These are phyloP conservation scores for Protomyctophum bolini DNA, from an alignment of 2,113 vertebrate species.

Conservation along the genomic window DNA sequence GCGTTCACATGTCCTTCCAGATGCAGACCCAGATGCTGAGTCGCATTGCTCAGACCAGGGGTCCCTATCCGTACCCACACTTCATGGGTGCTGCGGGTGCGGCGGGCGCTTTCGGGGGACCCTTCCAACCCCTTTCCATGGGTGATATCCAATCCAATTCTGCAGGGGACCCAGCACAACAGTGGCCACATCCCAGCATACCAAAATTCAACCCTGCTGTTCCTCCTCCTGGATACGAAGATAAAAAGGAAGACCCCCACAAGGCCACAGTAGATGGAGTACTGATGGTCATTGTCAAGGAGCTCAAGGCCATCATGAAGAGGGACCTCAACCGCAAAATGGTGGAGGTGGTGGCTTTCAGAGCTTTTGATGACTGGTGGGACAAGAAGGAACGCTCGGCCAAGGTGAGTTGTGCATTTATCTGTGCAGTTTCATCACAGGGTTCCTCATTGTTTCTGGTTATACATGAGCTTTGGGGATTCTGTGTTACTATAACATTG, in stretches of 20 bases:
- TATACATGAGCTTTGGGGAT: too few species aligned
- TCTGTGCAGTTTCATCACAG: too few species aligned
- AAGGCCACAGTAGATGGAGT: conserved; percentile 96
- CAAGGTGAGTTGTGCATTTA: conserved; percentile 80
- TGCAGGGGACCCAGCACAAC: conserved; percentile 79
- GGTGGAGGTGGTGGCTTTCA: conserved; percentile 98
- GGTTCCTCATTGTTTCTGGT: too few species aligned
- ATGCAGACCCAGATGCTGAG: conserved; percentile 99
- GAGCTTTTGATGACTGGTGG: conserved; percentile 99
- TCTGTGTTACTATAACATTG: too few species aligned
- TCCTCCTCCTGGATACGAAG: conserved; percentile 92
- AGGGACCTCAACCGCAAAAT: conserved; percentile 97
- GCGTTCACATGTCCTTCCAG: conserved; percentile 97
- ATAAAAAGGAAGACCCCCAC: conserved; percentile 95
- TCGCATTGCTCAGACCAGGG: conserved; percentile 92
- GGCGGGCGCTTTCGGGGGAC: conserved; percentile 82
- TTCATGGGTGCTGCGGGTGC: conserved; percentile 80
- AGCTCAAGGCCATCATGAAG: conserved; percentile 99
- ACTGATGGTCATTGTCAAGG: conserved; percentile 93
- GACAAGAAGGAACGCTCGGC: conserved; percentile 94
- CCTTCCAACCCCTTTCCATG: conserved; percentile 85
- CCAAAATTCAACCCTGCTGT: conserved; percentile 95
- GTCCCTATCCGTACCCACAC: conserved; percentile 86
- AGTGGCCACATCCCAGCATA: conserved; percentile 84
- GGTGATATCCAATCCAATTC: conserved; percentile 62